phyloP scores from a whole-genome alignment of 2,888 invertebrate genomes.

The Sarcophaga caerulescens region DNA sequence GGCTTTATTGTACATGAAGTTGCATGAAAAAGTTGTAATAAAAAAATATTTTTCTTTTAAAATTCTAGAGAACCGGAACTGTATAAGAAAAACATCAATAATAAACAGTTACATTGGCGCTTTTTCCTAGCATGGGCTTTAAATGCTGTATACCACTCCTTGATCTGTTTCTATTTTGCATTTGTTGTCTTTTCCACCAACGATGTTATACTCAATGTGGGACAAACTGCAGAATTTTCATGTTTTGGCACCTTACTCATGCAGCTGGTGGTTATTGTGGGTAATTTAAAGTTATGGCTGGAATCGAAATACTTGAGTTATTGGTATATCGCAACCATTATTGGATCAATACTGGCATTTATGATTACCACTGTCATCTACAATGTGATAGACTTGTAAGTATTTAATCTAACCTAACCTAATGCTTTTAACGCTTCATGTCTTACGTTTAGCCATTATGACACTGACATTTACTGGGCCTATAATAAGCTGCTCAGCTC shows the following conservation, averaged over 20 bases:
- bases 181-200: constrained; percentile 80
- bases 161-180: constrained; percentile 84
- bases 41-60: constrained; percentile 68
- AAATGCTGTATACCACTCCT: constrained; percentile 85
- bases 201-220: constrained; percentile 82
- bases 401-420: constrained; percentile 69
- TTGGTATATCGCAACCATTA: constrained; percentile 82
- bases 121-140: constrained; percentile 85
- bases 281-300: constrained; percentile 85
- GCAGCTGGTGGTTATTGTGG: constrained; percentile 83
- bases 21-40: not conserved
- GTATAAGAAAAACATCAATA: constrained; percentile 85
- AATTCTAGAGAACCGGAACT: constrained; percentile 84
- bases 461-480: constrained; percentile 84
- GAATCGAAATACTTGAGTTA: constrained; percentile 84
- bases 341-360: constrained; percentile 83
- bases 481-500: constrained; percentile 84
- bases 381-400: constrained; percentile 84
- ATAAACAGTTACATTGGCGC: constrained; percentile 84
- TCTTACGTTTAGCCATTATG: constrained; percentile 79
- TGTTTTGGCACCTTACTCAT: constrained; percentile 84
- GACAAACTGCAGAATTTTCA: constrained; percentile 83
- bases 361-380: constrained; percentile 83
- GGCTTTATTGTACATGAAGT: not conserved
- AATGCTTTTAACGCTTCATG: not conserved